phyloP scores from a whole-genome alignment of 2,797 vertebrate species.

The Sciaenops ocellatus region DNA sequence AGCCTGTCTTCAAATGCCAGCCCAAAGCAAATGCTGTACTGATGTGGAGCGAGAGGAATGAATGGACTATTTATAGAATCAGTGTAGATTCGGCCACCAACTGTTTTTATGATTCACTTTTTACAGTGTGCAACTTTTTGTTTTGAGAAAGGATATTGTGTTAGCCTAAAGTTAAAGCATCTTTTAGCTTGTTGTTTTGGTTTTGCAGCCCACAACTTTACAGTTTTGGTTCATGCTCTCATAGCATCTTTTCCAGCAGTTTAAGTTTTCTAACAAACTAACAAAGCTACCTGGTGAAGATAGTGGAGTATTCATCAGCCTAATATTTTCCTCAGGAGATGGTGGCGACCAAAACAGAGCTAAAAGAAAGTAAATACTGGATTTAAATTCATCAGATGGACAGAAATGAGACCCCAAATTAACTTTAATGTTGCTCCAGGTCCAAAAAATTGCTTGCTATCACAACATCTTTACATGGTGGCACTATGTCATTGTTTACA shows the following conservation, averaged over 20 bases:
- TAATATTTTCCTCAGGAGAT: too few relatives aligned
- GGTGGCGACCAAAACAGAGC: not conserved
- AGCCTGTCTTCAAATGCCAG: slow-evolving; percentile 52
- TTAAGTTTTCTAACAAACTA: too few relatives aligned
- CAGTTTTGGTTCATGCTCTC: not conserved
- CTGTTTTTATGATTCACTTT: not conserved
- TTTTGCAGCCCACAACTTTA: not conserved
- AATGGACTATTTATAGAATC: slow-evolving; percentile 20
- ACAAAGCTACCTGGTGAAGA: not conserved
- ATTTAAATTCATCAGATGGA: too few relatives aligned
- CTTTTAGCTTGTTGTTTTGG: not conserved
- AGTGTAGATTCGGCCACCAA: not conserved
- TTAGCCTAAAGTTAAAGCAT: not conserved
- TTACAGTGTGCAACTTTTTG: not conserved
- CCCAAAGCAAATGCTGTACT: not conserved
- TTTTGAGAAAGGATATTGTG: not conserved
- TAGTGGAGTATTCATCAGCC: not conserved
- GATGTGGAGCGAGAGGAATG: slow-evolving; percentile 21
- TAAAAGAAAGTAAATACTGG: too few relatives aligned
- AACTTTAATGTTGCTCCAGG: too few relatives aligned
- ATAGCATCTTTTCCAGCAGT: too few relatives aligned
- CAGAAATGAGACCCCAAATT: too few relatives aligned
- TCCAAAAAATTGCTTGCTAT: too few relatives aligned
- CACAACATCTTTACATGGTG: too few relatives aligned
- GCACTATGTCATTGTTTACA: too few relatives aligned